Evolutionary conservation across 2,797 vertebrate genomes (phyloP).

Genomic region (Notamacropus eugenii): DNA sequence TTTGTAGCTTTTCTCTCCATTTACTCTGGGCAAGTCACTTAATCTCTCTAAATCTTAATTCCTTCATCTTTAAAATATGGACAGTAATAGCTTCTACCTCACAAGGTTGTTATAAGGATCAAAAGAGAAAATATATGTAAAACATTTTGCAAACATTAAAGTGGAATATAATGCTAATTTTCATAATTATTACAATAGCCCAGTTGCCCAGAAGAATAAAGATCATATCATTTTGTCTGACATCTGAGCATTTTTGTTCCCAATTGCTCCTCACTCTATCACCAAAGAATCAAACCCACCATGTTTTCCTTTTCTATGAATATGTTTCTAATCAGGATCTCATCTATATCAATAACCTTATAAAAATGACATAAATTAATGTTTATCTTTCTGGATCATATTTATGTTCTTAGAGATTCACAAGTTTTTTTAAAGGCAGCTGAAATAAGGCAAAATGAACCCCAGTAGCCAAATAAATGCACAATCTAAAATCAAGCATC

Average conservation of each 20-base stretch:
- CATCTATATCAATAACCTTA: constrained; percentile 13
- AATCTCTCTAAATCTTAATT: not conserved
- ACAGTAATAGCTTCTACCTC: not conserved
- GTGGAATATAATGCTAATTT: not conserved
- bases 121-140: not conserved
- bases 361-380: constrained; percentile 46
- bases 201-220: not conserved
- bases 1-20: not conserved
- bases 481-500: constrained; percentile 20
- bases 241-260: not conserved
- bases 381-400: constrained; percentile 18
- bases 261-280: not conserved
- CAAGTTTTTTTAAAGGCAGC: constrained; percentile 2
- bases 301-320: constrained; percentile 38
- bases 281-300: not conserved
- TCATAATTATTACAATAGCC: not conserved
- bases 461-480: constrained; percentile 11
- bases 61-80: not conserved
- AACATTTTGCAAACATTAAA: not conserved
- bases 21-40: too few species aligned
- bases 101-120: not conserved
- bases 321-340: constrained; percentile 38
- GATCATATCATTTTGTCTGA: not conserved
- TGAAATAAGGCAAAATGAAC: constrained; percentile 23
- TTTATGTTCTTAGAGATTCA: constrained; percentile 10